Base-by-base conservation (phyloP, 2,888 invertebrate genomes). In the Stegophylla sp. region DNA sequence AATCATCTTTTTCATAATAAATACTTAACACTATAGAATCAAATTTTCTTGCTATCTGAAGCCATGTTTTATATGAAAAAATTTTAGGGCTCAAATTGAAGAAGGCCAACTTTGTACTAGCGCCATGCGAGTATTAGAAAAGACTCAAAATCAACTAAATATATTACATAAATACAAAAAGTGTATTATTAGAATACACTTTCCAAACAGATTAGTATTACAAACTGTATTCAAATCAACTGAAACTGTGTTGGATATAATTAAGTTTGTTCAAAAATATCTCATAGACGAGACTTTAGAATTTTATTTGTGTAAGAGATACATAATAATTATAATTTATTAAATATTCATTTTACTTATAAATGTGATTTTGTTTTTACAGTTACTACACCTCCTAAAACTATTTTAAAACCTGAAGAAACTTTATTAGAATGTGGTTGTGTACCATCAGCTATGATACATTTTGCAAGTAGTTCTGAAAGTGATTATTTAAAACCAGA, bases 321-420 rank as follows among this genome's bases (percentile, higher is more conserved):
- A 5, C 41, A 28, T 17, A 34, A 28, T 23, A 5, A 34, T 20
- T 23, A 23, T 10, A 51, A 9, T 17, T 45, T 20, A 51, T 12
- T 45, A 28, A n/a, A 1, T 41, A 53, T 43, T 13, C 4, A 48
- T n/a, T 77, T 51, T 66, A 4, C 83, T 81, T 66, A 66, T 61
- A 72, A 83, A 77, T 71, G 73, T 74, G 28, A 59, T 76, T 83
- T 71, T 74, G 82, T 82, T 48, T 84, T 88, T 87, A 83, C 86
- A 95, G 95, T 93, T 88, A 92, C 92, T 53, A 91, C 94, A 20
- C 96, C 96, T n/a, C 92, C 95, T 13, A 94, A 93, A 86, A 89
- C 89, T 83, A 88, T 91, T 82, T 87, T 96, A 63, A 88, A 90
- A 63, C 87, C 89, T 10, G 87, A 89, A 77, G 88, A 88, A 84